phyloP scores from a whole-genome alignment of 2,113 vertebrate species.

The Vanacampus margaritifer region DNA sequence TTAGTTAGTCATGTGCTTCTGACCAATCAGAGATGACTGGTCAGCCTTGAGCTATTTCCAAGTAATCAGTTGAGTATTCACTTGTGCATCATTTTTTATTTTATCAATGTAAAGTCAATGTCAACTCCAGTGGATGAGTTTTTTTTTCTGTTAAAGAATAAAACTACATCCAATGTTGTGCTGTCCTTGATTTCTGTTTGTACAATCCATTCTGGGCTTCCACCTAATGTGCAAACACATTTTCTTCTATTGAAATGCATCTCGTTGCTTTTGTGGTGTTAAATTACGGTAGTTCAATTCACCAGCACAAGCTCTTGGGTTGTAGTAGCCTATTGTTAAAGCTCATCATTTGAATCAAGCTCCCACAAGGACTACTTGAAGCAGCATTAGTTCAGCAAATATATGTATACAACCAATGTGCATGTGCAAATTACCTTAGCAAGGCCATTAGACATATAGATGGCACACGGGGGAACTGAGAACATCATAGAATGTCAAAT shows the following conservation, averaged over 20 bases:
- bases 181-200: background rate
- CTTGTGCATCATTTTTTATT: background rate
- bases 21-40: no score
- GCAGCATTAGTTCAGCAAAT: background rate
- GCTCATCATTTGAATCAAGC: background rate
- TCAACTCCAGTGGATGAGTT: background rate
- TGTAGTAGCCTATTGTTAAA: background rate
- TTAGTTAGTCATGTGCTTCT: no score
- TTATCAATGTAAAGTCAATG: background rate
- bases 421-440: no score
- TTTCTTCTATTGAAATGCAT: background rate
- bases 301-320: background rate
- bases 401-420: background rate
- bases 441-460: no score
- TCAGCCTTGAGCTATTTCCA: no score
- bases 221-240: background rate
- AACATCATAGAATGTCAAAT: no score
- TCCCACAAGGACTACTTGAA: no score
- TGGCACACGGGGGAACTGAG: no score
- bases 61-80: no score
- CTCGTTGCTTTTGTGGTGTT: background rate
- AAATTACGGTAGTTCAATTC: no score
- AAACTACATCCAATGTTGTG: background rate
- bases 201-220: background rate
- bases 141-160: background rate